Conservation (phyloP, 2,113 vertebrate species). For the Cyphomyrus discorhynchus region DNA sequence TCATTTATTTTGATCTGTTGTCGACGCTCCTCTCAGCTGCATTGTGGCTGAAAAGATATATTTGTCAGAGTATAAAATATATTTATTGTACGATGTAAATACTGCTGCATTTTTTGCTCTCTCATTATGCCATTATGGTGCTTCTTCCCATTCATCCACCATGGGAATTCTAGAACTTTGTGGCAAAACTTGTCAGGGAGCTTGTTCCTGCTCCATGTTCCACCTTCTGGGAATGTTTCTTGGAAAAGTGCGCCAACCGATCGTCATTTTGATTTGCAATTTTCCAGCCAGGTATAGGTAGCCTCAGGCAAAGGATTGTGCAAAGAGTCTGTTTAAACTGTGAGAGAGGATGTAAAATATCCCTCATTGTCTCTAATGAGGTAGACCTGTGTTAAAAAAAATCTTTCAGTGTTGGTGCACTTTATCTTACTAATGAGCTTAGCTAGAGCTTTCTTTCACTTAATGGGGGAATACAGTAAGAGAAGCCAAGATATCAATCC, state of each 20-base stretch:
- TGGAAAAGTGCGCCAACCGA: conserved; percentile 40
- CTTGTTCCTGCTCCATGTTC: conserved; percentile 54
- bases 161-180: conserved; percentile 47
- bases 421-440: neutral
- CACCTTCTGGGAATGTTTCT: conserved; percentile 52
- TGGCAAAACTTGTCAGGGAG: conserved; percentile 51
- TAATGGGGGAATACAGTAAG: neutral
- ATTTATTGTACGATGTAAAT: neutral
- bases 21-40: neutral
- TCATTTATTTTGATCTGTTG: neutral
- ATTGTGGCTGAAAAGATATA: neutral
- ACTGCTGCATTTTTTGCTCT: neutral
- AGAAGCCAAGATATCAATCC: neutral
- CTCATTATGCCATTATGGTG: neutral
- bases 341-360: neutral
- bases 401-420: neutral
- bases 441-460: neutral
- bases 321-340: conserved; percentile 15
- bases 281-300: conserved; percentile 20
- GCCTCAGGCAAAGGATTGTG: conserved; percentile 18
- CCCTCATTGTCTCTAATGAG: neutral
- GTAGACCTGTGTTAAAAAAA: neutral
- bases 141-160: neutral
- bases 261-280: conserved; percentile 49
- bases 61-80: neutral